Conservation (phyloP, 92 coral and sea anemone species). For the Epizoanthus ramosus region DNA sequence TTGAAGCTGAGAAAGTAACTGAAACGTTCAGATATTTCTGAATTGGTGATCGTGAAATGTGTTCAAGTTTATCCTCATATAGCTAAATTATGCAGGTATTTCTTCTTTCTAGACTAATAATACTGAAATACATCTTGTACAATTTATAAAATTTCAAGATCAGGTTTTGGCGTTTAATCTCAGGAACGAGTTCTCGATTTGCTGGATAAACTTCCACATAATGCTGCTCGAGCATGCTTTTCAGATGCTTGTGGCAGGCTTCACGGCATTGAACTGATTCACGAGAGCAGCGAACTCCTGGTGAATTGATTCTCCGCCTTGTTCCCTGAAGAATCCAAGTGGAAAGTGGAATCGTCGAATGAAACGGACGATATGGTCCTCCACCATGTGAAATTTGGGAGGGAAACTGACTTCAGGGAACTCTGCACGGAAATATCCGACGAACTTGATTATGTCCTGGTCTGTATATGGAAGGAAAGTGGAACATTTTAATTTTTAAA, state of each 20-base stretch:
- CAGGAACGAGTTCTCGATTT: too few species aligned
- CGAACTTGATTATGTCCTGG: constrained; percentile 20
- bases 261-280: constrained; percentile 4
- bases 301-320: constrained; percentile 27
- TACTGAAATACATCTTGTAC: too few species aligned
- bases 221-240: constrained; percentile 6
- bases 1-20: not conserved
- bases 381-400: constrained; percentile 37
- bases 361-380: constrained; percentile 8
- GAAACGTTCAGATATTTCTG: not conserved
- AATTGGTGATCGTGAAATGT: not conserved
- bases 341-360: constrained; percentile 14
- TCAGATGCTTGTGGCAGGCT: constrained; percentile 31
- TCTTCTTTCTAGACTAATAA: not conserved
- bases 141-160: not conserved
- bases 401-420: constrained; percentile 30
- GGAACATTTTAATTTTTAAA: too few species aligned
- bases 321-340: constrained; percentile 15
- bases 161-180: too few species aligned
- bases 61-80: not conserved
- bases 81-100: not conserved
- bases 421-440: constrained; percentile 9
- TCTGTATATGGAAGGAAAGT: constrained; percentile 13
- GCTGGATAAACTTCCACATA: not conserved
- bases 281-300: constrained; percentile 18